phyloP scores from a whole-genome alignment of 2,797 vertebrate species.

The Chiloscyllium punctatum region DNA sequence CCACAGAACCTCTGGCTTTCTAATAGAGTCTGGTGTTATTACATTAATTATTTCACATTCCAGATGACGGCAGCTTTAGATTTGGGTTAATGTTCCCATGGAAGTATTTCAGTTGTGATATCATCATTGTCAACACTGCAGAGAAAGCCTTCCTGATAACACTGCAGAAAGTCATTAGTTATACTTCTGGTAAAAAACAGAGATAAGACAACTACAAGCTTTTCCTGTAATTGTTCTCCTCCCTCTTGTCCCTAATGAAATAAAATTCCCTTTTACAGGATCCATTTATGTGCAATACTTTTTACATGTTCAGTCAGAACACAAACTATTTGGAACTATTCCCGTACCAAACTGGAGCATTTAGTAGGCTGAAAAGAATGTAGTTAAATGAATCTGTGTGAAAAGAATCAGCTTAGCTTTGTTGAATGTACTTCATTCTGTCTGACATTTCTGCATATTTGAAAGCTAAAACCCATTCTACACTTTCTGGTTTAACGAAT shows the following conservation, averaged over 20 bases:
- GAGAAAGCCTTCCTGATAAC: not conserved
- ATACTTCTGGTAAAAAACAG: not conserved
- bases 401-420: slow-evolving; percentile 4
- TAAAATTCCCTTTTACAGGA: not conserved
- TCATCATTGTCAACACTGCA: not conserved
- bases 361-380: slow-evolving; percentile 7
- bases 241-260: not conserved
- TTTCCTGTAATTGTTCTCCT: not conserved
- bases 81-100: not conserved
- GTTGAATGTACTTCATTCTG: not conserved
- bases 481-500: slow-evolving; percentile 24
- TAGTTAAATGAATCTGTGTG: not conserved
- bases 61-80: not conserved
- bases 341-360: not conserved
- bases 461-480: slow-evolving; percentile 34
- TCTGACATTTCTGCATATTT: slow-evolving; percentile 32
- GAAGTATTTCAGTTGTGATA: not conserved
- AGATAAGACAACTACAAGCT: not conserved
- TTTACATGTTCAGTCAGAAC: not conserved
- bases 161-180: no score
- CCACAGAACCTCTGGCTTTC: not conserved
- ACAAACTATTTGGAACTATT: not conserved
- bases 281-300: not conserved
- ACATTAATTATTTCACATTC: not conserved
- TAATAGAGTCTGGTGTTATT: not conserved